Percentiles rank a stretch among this genome's conserved stretches.
phyloP scores from a whole-genome alignment of 35 echinoderm and acorn worm genomes.

The Stichopus chloronotus region DNA sequence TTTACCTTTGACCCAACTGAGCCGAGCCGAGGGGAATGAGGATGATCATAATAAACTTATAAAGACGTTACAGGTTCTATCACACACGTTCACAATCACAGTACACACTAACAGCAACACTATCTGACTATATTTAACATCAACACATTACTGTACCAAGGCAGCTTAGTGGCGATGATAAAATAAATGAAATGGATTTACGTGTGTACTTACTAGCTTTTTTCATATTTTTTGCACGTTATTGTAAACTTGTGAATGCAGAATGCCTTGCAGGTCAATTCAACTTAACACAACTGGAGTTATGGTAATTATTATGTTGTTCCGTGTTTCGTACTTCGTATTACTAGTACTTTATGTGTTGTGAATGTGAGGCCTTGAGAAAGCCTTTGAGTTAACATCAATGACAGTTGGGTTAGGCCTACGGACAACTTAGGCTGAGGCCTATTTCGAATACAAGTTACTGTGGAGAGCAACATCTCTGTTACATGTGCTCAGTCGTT shows the following conservation, averaged over 20 bases:
- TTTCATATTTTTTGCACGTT: not conserved
- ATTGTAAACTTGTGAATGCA: not conserved
- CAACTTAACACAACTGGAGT: not conserved
- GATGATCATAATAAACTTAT: not conserved
- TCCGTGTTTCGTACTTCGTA: not conserved
- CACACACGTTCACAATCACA: not conserved
- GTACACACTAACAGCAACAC: not conserved
- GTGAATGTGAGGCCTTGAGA: not conserved
- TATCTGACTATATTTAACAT: not conserved
- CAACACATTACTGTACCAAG: not conserved
- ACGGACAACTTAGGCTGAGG: not conserved
- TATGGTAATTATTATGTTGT: not conserved
- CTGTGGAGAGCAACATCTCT: too few relatives aligned
- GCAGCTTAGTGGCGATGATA: not conserved
- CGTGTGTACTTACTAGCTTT: not conserved
- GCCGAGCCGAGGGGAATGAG: not conserved
- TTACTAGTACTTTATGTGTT: too few relatives aligned
- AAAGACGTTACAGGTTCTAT: not conserved
- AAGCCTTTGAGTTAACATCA: not conserved
- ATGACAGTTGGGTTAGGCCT: not conserved
- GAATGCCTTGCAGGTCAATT: slow-evolving; percentile 4
- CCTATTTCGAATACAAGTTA: not conserved
- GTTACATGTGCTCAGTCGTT: too few relatives aligned
- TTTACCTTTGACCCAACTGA: not conserved
- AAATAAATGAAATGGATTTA: not conserved